A percentile compares a stretch with the other conserved stretches of the same genome.
Conservation (phyloP, 2,113 vertebrate genomes). For the Desmodus rotundus region DNA sequence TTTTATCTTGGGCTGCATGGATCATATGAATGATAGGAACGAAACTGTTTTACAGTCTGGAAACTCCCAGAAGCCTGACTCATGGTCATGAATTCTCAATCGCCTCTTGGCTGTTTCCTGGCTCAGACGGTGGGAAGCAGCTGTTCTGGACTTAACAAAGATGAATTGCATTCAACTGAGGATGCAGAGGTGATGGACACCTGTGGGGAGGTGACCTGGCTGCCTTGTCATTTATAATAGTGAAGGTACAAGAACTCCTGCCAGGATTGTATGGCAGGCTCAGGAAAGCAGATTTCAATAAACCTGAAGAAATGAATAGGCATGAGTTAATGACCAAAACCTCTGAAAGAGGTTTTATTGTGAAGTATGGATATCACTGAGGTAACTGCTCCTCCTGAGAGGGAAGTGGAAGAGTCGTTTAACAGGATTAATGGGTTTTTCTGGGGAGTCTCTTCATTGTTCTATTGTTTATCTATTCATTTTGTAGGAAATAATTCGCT, state of each 20-base stretch:
- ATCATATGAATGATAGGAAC: not conserved
- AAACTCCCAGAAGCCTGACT: constrained; percentile 10
- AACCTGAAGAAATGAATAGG: not conserved
- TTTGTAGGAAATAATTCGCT: not conserved
- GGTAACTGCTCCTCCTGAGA: not conserved
- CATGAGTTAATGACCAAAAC: not conserved
- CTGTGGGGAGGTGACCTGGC: not conserved
- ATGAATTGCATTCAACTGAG: not conserved
- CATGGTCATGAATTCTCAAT: not conserved
- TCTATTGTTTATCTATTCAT: not conserved
- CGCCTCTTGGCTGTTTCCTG: not conserved
- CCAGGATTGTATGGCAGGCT: not conserved
- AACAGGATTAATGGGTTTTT: not conserved
- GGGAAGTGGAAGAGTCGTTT: not conserved
- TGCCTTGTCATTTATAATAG: not conserved
- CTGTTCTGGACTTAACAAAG: not conserved
- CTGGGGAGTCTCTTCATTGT: not conserved
- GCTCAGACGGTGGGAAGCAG: not conserved
- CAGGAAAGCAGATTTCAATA: not conserved
- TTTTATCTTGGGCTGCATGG: not conserved
- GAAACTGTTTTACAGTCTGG: not conserved
- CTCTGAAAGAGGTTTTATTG: too few relatives aligned
- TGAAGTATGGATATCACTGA: not conserved
- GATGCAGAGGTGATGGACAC: not conserved
- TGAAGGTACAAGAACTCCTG: not conserved